These are phyloP conservation scores for Temnothorax rugatulus DNA, from an alignment of 2,888 invertebrate genomes.

Conservation along the genomic window DNA sequence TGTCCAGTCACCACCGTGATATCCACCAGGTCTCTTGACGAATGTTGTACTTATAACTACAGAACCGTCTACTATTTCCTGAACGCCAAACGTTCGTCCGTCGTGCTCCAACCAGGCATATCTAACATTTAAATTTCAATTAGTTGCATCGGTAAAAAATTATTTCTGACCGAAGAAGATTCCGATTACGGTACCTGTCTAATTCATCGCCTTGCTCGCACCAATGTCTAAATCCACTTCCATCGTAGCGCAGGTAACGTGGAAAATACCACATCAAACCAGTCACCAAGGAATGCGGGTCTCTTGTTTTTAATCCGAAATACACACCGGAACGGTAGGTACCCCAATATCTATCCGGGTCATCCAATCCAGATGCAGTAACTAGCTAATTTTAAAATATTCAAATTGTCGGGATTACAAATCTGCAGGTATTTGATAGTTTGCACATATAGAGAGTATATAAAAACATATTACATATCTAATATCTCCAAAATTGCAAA, in stretches of 20 bases:
- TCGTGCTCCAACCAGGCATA: conserved; percentile 98
- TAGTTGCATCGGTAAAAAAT: neutral
- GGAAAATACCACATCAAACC: conserved; percentile 99
- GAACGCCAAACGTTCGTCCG: conserved; percentile 96
- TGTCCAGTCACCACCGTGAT: conserved; percentile 97
- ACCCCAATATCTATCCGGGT: conserved; percentile 96
- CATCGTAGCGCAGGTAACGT: conserved; percentile 89
- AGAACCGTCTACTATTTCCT: conserved; percentile 94
- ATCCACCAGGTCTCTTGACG: conserved; percentile 93
- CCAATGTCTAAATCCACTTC: conserved; percentile 95
- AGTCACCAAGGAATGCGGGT: conserved; percentile 95
- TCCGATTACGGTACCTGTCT: conserved; percentile 87
- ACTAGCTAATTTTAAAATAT: conserved; percentile 88
- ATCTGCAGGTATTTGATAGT: neutral
- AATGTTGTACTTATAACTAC: conserved; percentile 94
- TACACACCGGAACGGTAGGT: conserved; percentile 96
- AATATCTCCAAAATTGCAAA: neutral
- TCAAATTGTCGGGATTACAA: neutral
- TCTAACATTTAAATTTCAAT: conserved; percentile 60
- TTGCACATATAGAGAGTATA: neutral
- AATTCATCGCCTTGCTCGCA: conserved; percentile 96
- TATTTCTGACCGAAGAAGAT: neutral
- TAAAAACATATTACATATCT: neutral
- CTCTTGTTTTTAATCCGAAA: conserved; percentile 96
- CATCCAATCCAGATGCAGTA: conserved; percentile 89